Evolutionary conservation across 2,113 vertebrate genomes (phyloP).

Genomic region (Bombycilla garrulus): DNA sequence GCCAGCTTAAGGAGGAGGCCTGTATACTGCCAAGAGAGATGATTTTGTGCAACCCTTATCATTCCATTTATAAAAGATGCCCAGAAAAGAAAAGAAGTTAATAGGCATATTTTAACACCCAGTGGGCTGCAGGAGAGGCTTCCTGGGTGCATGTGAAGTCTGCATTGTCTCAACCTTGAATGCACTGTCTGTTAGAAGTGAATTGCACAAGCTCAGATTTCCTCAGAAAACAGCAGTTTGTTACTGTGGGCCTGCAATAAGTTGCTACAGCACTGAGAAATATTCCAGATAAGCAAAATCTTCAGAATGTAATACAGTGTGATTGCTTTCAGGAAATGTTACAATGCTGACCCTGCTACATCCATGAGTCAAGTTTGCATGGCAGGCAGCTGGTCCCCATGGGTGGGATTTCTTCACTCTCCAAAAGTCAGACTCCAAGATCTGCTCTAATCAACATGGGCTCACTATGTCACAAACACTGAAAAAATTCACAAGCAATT

Average conservation of each 20-base stretch:
- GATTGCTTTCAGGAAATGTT: constrained; percentile 23
- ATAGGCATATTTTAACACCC: background rate
- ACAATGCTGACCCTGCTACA: background rate
- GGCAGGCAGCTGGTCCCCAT: background rate
- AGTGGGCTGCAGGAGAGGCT: background rate
- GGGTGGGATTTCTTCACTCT: background rate
- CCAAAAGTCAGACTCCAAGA: background rate
- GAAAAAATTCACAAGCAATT: background rate
- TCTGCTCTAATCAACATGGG: background rate
- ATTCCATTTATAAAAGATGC: background rate
- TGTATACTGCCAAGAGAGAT: background rate
- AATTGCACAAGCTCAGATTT: constrained; percentile 59
- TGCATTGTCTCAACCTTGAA: constrained; percentile 43
- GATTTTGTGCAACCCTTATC: background rate
- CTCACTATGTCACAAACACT: background rate
- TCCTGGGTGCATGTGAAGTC: background rate
- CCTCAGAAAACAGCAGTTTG: constrained; percentile 58
- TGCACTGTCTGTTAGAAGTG: constrained; percentile 53
- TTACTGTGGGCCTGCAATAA: constrained; percentile 30
- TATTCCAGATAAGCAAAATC: constrained; percentile 61
- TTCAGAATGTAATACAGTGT: constrained; percentile 14
- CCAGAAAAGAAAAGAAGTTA: background rate
- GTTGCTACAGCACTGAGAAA: constrained; percentile 42
- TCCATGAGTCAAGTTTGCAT: background rate
- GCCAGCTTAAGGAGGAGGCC: background rate